phyloP scores from a whole-genome alignment of 1,140 invertebrate genomes.

The Heliothis virescens region DNA sequence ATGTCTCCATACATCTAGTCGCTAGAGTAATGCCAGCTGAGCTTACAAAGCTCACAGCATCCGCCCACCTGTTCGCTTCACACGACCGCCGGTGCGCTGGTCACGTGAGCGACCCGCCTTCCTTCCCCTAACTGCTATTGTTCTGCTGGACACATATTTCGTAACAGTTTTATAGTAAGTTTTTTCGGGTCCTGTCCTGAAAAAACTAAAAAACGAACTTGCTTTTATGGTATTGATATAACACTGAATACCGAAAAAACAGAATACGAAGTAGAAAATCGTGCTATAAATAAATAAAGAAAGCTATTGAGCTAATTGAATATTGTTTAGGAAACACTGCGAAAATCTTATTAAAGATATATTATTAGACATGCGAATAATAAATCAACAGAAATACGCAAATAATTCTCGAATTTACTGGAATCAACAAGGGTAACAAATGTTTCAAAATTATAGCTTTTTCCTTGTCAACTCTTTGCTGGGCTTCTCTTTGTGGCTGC shows the following conservation, averaged over 20 bases:
- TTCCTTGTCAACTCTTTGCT: neutral
- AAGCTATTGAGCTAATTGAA: no score
- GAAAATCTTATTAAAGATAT: no score
- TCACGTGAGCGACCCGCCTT: neutral
- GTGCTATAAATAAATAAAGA: no score
- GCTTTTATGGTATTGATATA: no score
- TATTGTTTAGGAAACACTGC: no score
- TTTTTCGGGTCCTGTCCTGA: no score
- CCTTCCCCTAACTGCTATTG: neutral
- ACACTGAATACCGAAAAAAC: no score
- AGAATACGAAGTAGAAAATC: no score
- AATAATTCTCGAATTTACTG: constrained; percentile 5
- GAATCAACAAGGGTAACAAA: neutral
- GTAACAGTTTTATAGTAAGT: neutral
- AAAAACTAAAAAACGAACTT: no score
- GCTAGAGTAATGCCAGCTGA: no score
- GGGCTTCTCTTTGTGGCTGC: neutral
- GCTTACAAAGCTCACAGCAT: neutral
- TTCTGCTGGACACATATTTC: neutral
- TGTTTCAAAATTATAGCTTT: neutral
- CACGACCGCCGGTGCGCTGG: neutral
- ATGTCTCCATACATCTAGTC: neutral
- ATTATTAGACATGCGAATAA: no score
- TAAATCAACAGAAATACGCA: neutral
- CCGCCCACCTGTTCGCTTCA: neutral